These are phyloP conservation scores for Notarius lentiginosus DNA, from an alignment of 2,113 vertebrate species.

Conservation along the genomic window DNA sequence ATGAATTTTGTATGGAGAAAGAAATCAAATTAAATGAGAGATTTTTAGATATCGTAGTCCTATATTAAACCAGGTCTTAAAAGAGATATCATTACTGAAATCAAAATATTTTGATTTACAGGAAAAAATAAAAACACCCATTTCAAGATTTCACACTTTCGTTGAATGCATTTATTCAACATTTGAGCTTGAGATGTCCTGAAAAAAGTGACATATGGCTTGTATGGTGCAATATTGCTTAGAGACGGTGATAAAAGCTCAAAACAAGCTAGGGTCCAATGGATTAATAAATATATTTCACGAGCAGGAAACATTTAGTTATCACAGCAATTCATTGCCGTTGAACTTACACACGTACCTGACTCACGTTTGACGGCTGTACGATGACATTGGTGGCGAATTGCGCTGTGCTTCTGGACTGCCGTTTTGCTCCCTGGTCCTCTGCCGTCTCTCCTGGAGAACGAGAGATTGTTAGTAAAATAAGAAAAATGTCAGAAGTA, in stretches of 20 bases:
- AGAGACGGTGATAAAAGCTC: not conserved
- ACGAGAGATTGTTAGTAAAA: constrained; percentile 10
- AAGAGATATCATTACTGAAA: not conserved
- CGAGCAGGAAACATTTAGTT: not conserved
- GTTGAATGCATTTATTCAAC: not conserved
- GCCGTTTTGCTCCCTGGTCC: constrained; percentile 70
- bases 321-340: not conserved
- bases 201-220: not conserved
- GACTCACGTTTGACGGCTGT: constrained; percentile 76
- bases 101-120: not conserved
- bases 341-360: not conserved
- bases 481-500: not conserved
- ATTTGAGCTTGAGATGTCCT: not conserved
- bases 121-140: too few species aligned
- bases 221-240: not conserved
- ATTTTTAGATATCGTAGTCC: not conserved
- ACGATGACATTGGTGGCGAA: constrained; percentile 68
- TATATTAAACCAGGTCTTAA: not conserved
- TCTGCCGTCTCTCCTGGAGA: constrained; percentile 78
- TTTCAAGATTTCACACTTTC: not conserved
- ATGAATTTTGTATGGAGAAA: not conserved
- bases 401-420: constrained; percentile 56
- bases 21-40: not conserved
- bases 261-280: not conserved
- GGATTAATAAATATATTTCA: not conserved